Conservation (phyloP, 2,113 vertebrate genomes). For the Rhadina sibilatrix region DNA sequence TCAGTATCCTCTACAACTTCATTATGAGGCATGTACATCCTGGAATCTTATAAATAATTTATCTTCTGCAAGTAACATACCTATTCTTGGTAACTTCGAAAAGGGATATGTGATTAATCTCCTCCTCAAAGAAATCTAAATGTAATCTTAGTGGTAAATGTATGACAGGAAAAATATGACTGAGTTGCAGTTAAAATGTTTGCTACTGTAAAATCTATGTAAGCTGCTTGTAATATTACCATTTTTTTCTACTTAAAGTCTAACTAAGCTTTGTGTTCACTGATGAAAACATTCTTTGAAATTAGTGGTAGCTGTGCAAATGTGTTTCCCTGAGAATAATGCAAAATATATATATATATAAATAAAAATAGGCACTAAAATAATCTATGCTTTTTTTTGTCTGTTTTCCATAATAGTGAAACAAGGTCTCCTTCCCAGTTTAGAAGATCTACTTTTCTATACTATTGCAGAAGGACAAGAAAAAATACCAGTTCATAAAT, state of each 20-base stretch:
- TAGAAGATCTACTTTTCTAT: slow-evolving; percentile 98
- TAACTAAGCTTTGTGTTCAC: background rate
- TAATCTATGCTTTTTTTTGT: background rate
- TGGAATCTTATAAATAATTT: background rate
- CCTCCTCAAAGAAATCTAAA: background rate
- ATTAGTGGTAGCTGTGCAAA: background rate
- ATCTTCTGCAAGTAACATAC: background rate
- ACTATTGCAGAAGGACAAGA: slow-evolving; percentile 98
- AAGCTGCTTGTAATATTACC: background rate
- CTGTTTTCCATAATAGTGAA: slow-evolving; percentile 83
- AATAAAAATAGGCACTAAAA: background rate
- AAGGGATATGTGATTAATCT: background rate
- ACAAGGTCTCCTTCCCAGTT: slow-evolving; percentile 92
- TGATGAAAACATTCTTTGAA: background rate
- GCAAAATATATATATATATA: background rate
- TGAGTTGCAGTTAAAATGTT: background rate
- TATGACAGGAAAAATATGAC: background rate
- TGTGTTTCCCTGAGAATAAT: background rate
- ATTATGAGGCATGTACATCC: background rate
- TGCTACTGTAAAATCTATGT: background rate
- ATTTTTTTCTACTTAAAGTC: background rate
- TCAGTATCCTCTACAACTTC: background rate
- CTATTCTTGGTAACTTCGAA: background rate
- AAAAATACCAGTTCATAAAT: slow-evolving; percentile 96
- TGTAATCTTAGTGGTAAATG: background rate